Percentiles rank a stretch among this genome's conserved stretches.
Conservation (phyloP, 2,113 vertebrate genomes). For the Ptychochromis oligacanthus region DNA sequence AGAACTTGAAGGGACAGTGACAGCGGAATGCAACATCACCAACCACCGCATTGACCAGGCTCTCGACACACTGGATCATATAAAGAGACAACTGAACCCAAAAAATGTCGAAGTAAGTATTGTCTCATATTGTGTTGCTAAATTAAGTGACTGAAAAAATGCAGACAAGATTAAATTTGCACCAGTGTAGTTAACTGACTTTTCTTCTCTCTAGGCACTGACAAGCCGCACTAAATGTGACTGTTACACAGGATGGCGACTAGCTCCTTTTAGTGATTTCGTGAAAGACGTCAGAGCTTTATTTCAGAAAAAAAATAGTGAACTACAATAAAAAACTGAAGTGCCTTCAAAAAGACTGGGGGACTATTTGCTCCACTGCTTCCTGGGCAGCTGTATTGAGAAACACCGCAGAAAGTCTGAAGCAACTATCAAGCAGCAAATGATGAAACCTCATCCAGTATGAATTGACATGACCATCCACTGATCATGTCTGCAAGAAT, state of each 20-base stretch:
- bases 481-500: neutral
- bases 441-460: neutral
- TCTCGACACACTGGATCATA: rapidly evolving
- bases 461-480: neutral
- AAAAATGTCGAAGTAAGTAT: slow-evolving; percentile 44
- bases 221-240: neutral
- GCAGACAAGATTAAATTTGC: neutral
- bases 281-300: rapidly evolving
- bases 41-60: rapidly evolving
- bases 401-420: neutral
- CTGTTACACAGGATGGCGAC: neutral
- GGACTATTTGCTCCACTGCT: neutral
- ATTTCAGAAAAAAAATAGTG: rapidly evolving
- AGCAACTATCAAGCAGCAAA: neutral
- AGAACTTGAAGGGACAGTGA: slow-evolving; percentile 28
- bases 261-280: rapidly evolving
- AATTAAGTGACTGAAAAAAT: neutral
- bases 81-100: rapidly evolving
- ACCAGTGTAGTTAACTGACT: neutral
- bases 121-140: too few species aligned
- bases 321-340: neutral
- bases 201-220: neutral
- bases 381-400: neutral
- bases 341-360: neutral
- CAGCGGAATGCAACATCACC: rapidly evolving